Percentiles rank a stretch among this genome's conserved stretches.
Evolutionary conservation across 2,113 vertebrate species (phyloP).

Genomic region (Cygnus buccinator): DNA sequence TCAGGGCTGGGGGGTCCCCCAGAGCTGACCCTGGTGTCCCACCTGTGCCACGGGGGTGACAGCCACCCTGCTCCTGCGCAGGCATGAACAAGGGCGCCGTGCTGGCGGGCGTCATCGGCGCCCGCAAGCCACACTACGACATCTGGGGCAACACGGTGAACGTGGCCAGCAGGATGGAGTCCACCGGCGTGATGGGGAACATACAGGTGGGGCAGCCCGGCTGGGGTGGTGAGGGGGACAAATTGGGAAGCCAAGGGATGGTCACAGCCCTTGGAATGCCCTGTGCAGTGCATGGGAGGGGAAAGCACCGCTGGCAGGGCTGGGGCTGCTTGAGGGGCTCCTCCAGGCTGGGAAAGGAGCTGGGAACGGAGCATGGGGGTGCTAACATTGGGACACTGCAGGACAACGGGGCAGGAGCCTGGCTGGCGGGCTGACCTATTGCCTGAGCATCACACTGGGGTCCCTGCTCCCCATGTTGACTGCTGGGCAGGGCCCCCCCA

Average conservation of each 20-base stretch:
- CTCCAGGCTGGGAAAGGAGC: background rate
- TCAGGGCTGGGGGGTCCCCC: too few relatives aligned
- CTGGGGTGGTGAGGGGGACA: rapidly evolving
- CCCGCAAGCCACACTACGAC: slow-evolving; percentile 94
- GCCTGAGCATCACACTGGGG: rapidly evolving
- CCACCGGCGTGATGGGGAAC: slow-evolving; percentile 94
- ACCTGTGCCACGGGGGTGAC: rapidly evolving
- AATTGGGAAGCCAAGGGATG: rapidly evolving
- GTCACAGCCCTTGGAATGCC: background rate
- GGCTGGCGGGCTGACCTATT: background rate
- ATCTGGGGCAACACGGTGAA: slow-evolving; percentile 99
- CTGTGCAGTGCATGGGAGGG: background rate
- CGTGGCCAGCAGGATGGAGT: slow-evolving; percentile 97
- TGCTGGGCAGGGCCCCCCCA: background rate
- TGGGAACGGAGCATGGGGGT: background rate
- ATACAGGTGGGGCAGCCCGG: slow-evolving; percentile 79
- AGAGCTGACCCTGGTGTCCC: background rate
- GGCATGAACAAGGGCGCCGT: slow-evolving; percentile 95
- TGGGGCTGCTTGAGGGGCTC: background rate
- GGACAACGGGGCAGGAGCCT: background rate
- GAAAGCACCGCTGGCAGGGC: rapidly evolving
- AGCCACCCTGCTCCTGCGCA: background rate
- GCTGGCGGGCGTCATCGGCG: slow-evolving; percentile 93
- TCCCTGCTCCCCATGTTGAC: rapidly evolving
- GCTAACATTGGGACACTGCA: background rate